These are phyloP conservation scores for Microtus montanus DNA, from an alignment of 2,113 vertebrate species.

Conservation along the genomic window DNA sequence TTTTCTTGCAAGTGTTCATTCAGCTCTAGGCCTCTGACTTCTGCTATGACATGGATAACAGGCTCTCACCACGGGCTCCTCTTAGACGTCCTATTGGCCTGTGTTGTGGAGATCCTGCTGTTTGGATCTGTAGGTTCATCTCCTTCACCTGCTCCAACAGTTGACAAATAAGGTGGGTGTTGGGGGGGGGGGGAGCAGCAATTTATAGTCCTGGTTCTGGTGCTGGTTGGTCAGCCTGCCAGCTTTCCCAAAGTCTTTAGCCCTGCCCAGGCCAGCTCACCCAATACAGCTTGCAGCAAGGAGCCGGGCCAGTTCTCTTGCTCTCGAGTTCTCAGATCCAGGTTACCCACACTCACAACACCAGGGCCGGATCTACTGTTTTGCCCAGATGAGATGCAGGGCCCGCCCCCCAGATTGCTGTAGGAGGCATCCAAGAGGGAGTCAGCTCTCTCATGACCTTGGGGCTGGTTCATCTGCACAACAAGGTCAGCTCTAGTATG, in stretches of 20 bases:
- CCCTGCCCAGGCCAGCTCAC: neutral
- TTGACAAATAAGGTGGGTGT: neutral
- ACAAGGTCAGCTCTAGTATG: neutral
- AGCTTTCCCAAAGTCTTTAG: neutral
- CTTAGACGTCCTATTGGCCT: neutral
- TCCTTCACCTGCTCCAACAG: neutral
- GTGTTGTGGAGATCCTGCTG: neutral
- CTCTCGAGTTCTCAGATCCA: neutral
- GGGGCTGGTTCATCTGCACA: neutral
- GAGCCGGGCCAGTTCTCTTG: neutral
- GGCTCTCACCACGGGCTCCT: neutral
- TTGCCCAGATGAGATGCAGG: neutral
- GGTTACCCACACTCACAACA: neutral
- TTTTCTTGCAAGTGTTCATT: neutral
- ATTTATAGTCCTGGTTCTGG: neutral
- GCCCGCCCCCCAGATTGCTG: no score
- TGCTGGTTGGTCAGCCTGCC: neutral
- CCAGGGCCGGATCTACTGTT: neutral
- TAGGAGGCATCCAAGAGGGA: no score
- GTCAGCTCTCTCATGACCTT: neutral
- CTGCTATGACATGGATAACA: neutral
- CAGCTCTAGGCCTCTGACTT: neutral
- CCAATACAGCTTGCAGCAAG: neutral
- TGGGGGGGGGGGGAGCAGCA: neutral
- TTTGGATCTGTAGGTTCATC: neutral